Percentiles rank a stretch among this genome's conserved stretches.
Conservation (phyloP, 2,113 vertebrate genomes). For the Otolemur garnettii region DNA sequence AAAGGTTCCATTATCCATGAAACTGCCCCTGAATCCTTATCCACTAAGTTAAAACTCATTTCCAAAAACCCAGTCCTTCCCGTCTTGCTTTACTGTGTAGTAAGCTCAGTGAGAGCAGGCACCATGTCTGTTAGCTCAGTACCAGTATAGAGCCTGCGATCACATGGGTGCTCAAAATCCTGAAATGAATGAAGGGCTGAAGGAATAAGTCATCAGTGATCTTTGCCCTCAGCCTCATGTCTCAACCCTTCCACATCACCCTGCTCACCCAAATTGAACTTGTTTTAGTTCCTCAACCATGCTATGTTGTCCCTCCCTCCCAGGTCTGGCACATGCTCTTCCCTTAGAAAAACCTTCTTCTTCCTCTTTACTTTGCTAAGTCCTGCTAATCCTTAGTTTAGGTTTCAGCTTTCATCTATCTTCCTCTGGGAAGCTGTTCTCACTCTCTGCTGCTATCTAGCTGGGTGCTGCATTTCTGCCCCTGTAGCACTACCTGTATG, state of each 20-base stretch:
- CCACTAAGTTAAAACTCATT: not conserved
- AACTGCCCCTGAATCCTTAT: not conserved
- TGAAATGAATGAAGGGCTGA: not conserved
- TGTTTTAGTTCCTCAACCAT: not conserved
- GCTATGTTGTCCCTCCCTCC: not conserved
- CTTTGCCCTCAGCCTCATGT: not conserved
- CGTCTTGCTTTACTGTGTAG: not conserved
- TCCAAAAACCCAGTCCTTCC: not conserved
- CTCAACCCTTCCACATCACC: not conserved
- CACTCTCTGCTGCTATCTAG: not conserved
- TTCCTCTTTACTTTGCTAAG: not conserved
- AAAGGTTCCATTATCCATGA: not conserved
- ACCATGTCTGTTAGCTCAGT: not conserved
- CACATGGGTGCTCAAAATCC: not conserved
- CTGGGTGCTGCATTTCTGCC: not conserved
- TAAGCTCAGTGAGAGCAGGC: not conserved
- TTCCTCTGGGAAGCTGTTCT: not conserved
- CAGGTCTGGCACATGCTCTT: not conserved
- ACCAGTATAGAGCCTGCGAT: not conserved
- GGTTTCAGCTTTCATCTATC: not conserved
- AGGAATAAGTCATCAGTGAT: not conserved
- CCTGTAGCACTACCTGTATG: too few species aligned
- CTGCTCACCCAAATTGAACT: not conserved
- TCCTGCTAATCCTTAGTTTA: not conserved
- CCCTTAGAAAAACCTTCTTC: not conserved